phyloP scores from a whole-genome alignment of 2,888 invertebrate genomes.

The Tenthredo amoena region DNA sequence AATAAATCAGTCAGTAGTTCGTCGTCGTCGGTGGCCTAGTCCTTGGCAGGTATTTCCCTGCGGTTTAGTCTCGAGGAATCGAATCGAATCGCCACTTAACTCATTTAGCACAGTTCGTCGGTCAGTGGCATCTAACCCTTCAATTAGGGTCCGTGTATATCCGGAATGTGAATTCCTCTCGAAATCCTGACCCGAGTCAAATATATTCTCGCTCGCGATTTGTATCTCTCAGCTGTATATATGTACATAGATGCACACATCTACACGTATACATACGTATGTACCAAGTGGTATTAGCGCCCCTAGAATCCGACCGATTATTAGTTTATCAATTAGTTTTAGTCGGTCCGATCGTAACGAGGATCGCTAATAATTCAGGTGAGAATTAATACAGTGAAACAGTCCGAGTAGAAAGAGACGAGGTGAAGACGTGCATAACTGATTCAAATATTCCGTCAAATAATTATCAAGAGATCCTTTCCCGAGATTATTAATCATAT shows the following conservation, averaged over 20 bases:
- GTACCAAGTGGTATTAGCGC: background rate
- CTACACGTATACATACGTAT: background rate
- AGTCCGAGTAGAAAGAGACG: background rate
- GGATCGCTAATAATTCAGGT: background rate
- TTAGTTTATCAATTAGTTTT: background rate
- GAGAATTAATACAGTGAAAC: background rate
- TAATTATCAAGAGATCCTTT: background rate
- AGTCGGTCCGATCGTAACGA: background rate
- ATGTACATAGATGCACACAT: background rate
- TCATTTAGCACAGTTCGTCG: conserved; percentile 35
- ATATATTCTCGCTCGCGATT: background rate
- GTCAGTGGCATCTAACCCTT: conserved; percentile 47
- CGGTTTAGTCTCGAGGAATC: conserved; percentile 5
- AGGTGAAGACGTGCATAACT: background rate
- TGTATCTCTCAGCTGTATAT: background rate
- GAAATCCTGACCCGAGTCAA: conserved; percentile 15
- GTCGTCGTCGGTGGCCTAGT: background rate
- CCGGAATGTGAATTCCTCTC: conserved; percentile 31
- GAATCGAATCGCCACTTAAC: conserved; percentile 32
- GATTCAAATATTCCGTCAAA: background rate
- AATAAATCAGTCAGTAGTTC: conserved; percentile 36
- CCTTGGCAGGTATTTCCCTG: conserved; percentile 16
- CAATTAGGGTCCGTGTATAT: conserved; percentile 29
- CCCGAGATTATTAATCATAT: background rate
- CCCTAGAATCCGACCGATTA: background rate